Base-by-base conservation (phyloP, 2,888 invertebrate species). In the Platynereis dumerilii region DNA sequence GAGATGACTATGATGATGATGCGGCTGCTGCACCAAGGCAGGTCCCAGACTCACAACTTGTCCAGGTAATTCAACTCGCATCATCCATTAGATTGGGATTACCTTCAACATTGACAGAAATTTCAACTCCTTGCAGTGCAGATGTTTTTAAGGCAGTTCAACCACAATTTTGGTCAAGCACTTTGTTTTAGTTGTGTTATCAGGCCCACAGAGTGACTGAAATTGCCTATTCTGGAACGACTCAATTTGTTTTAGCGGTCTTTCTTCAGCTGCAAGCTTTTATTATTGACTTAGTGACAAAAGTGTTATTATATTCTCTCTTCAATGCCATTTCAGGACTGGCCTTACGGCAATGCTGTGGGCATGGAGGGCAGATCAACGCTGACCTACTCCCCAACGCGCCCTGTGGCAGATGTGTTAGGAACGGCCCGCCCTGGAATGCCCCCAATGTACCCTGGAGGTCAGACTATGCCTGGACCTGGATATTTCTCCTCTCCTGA, bases 271-370 rank as follows among this genome's bases (percentile, higher is more conserved):
- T n/a, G n/a, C n/a, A n/a, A n/a, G n/a, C n/a, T n/a, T n/a, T n/a
- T n/a, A n/a, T n/a, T n/a, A n/a, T n/a, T n/a, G n/a, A n/a, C n/a
- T n/a, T n/a, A n/a, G n/a, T n/a, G n/a, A n/a, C n/a, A n/a, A n/a
- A n/a, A n/a, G n/a, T n/a, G n/a, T n/a, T n/a, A n/a, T n/a, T n/a
- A n/a, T n/a, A n/a, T n/a, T n/a, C n/a, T n/a, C n/a, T n/a, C n/a
- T n/a, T n/a, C n/a, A n/a, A n/a, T n/a, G n/a, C 12, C 34, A 34
- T 34, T 34, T 34, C 12, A 34, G 66, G 77, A 78, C 22, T 79
- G 78, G 77, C 77, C 77, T n/a, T 76, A 76, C 64, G 76, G 76
- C 2, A 73, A 75, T 61, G 71, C 69, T 39, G 69, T 76, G 29
- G 74, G 74, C 12, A 65, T 76, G 22, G 79, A 75, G 62, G 78